A percentile compares a stretch with the other conserved stretches of the same genome.
These are phyloP conservation scores for Saxidomus purpurata DNA, from an alignment of 1,140 invertebrate species.

Conservation along the genomic window DNA sequence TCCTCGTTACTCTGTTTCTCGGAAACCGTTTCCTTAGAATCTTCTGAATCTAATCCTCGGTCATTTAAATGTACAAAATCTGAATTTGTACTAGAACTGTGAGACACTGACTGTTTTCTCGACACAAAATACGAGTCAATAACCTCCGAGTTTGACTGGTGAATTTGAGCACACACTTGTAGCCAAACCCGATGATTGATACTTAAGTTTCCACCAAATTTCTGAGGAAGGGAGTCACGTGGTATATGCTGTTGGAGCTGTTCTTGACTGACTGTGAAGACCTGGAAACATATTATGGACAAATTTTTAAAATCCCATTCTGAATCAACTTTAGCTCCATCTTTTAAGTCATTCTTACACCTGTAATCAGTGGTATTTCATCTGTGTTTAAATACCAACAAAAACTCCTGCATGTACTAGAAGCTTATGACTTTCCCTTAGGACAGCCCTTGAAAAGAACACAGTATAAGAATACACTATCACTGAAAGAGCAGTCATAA, in stretches of 20 bases:
- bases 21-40: conserved; percentile 86
- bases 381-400: too few relatives aligned
- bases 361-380: too few relatives aligned
- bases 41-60: conserved; percentile 87
- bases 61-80: conserved; percentile 77
- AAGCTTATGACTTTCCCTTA: too few relatives aligned
- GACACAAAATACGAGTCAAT: conserved; percentile 79
- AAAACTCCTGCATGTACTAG: too few relatives aligned
- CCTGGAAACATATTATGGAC: conserved; percentile 88
- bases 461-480: too few relatives aligned
- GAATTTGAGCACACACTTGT: conserved; percentile 90
- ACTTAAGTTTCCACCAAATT: conserved; percentile 94
- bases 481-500: too few relatives aligned
- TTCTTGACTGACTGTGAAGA: conserved; percentile 97
- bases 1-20: conserved; percentile 86
- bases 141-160: conserved; percentile 69
- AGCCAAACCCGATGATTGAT: conserved; percentile 97
- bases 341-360: too few relatives aligned
- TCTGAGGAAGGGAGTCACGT: conserved; percentile 93
- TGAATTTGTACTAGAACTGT: conserved; percentile 78
- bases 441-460: too few relatives aligned
- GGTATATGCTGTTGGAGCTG: conserved; percentile 88
- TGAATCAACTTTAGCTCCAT: too few relatives aligned
- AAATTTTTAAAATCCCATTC: too few relatives aligned
- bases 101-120: conserved; percentile 68